Base-by-base conservation (phyloP, 2,888 invertebrate genomes). In the Dicyrtoma fusca region DNA sequence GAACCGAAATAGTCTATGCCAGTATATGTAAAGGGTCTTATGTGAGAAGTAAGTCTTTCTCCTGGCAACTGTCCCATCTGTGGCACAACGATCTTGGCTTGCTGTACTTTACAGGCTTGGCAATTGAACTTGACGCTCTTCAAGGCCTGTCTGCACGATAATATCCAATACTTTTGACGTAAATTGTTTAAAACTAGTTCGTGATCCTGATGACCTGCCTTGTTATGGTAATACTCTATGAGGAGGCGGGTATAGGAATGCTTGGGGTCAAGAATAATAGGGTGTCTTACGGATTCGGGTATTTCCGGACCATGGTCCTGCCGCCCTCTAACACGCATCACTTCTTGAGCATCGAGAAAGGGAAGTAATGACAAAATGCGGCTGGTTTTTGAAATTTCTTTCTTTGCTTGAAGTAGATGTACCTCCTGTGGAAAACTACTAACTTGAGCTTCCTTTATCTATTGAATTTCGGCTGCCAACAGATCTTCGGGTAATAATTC, bases 1-100 rank as follows among this genome's bases (percentile, higher is more conserved):
- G 75, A 70, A 13, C 75, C 75, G 44, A 74, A 75, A 17, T 74
- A 75, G 42, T 75, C 75, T 1, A 74, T 53, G 6, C 73, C 70
- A 11, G 68, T 63, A 53, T 71, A 62, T 1, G 70, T 63, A 34
- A 75, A 75, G 34, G 73, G 75, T 0, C 65, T n/a, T n/a, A n/a
- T n/a, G n/a, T n/a, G n/a, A n/a, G n/a, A n/a, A n/a, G 47, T 10
- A 25, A 19, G 13, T 17, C 26, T n/a, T 21, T n/a, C 14, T 49
- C 47, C 19, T 0, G 75, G 75, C 26, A 75, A 51, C 2, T 26
- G 25, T 1, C 61, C 71, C 66, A 75, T 75, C 53, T 61, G 17
- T 23, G 70, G 73, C 13, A 62, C 19, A 2, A 53, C 61, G 5
- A 71, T 68, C 1, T 2, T 44, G 1, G 55, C 73, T 49, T 53